These are phyloP conservation scores for roundworm (Caenorhabditis elegans) DNA, from an alignment of 1,140 invertebrate species.

Conservation along the genomic window DNA sequence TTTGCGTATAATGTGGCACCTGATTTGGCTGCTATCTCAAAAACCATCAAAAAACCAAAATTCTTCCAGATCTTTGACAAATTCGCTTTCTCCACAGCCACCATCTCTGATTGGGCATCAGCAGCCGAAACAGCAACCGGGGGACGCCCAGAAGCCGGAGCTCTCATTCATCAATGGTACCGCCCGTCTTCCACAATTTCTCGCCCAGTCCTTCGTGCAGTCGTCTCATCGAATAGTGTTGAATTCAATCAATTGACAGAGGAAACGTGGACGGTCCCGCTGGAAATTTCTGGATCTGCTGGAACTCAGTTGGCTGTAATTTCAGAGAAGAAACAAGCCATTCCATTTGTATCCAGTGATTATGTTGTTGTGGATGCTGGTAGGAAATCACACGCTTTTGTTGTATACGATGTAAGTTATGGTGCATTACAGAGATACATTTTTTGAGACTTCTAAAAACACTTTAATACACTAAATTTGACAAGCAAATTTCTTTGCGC, in stretches of 20 bases:
- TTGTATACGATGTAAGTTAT: slow-evolving; percentile 36
- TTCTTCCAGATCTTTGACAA: slow-evolving; percentile 30
- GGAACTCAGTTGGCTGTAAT: slow-evolving; percentile 18
- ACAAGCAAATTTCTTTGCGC: not conserved
- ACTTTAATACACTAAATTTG: not conserved
- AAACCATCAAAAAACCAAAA: too few species aligned
- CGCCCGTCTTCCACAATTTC: not conserved
- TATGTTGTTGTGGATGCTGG: slow-evolving; percentile 36
- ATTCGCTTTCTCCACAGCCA: slow-evolving; percentile 28
- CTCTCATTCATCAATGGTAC: slow-evolving; percentile 29
- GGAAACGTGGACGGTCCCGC: slow-evolving; percentile 2
- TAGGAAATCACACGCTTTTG: slow-evolving; percentile 38
- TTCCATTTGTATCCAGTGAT: slow-evolving; percentile 32
- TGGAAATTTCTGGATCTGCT: slow-evolving; percentile 21
- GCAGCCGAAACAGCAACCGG: slow-evolving; percentile 1
- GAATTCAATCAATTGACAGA: slow-evolving; percentile 34
- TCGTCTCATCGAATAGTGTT: not conserved
- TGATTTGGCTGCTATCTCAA: too few species aligned
- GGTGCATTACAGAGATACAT: not conserved
- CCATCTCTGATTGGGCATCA: slow-evolving; percentile 8
- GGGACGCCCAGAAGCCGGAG: slow-evolving; percentile 7
- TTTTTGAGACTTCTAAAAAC: not conserved
- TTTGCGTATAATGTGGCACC: not conserved
- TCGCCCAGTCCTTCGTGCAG: slow-evolving; percentile 19
- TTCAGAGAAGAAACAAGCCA: slow-evolving; percentile 2